Evolutionary conservation across 1,140 invertebrate species (phyloP).

Genomic region (Papilio glaucus): DNA sequence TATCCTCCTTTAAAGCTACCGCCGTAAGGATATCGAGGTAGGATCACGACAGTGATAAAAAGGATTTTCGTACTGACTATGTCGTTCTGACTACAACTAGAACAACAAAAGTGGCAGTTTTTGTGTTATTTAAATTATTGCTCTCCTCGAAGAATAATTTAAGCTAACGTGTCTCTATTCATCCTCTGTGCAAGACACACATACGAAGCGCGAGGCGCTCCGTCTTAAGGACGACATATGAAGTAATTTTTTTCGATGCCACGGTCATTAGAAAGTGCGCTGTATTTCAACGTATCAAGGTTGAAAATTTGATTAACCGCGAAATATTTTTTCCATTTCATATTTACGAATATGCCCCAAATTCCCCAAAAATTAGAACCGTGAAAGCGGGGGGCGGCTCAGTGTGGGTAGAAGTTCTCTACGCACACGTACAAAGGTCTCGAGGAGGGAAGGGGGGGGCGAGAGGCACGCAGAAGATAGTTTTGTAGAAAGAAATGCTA

Average conservation of each 20-base stretch:
- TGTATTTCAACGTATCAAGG: constrained; percentile 50
- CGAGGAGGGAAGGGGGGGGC: constrained; percentile 44
- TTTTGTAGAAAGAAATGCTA: constrained; percentile 72
- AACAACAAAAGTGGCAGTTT: too few relatives aligned
- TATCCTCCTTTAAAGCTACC: too few relatives aligned
- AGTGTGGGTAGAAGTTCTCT: constrained; percentile 64
- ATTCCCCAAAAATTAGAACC: constrained; percentile 84
- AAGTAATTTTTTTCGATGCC: constrained; percentile 82
- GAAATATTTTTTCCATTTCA: constrained; percentile 84
- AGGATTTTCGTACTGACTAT: too few relatives aligned
- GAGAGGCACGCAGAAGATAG: constrained; percentile 72
- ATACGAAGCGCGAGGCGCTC: constrained; percentile 79
- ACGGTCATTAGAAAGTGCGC: constrained; percentile 51
- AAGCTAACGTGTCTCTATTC: constrained; percentile 49
- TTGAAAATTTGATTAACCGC: constrained; percentile 55
- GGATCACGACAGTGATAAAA: too few relatives aligned
- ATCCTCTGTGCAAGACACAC: constrained; percentile 68
- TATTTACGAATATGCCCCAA: constrained; percentile 84
- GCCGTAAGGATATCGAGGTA: too few relatives aligned
- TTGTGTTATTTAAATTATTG: background rate
- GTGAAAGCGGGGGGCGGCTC: constrained; percentile 70
- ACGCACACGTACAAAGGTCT: constrained; percentile 49
- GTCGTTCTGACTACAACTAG: too few relatives aligned
- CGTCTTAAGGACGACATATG: constrained; percentile 84
- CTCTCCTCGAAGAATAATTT: constrained; percentile 28